phyloP scores from a whole-genome alignment of 1,140 invertebrate genomes.

The Ceratosolen solmsi region DNA sequence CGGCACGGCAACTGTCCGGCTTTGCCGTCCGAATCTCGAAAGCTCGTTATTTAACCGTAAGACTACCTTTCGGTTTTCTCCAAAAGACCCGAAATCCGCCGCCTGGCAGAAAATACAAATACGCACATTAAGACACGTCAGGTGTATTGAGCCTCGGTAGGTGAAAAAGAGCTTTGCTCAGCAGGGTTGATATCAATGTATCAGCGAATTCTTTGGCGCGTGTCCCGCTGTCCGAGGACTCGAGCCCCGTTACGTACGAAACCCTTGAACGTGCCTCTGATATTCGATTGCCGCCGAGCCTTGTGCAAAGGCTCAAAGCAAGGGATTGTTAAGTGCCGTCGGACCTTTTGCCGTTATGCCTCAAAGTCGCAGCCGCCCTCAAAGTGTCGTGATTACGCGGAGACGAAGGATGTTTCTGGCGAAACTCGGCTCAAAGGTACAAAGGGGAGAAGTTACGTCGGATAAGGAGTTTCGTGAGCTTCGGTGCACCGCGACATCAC shows the following conservation, averaged over 20 bases:
- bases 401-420: no score
- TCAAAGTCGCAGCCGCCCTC: not conserved
- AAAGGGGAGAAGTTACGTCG: not conserved
- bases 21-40: not conserved
- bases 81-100: not conserved
- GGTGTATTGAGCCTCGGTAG: not conserved
- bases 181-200: not conserved
- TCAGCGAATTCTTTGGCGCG: not conserved
- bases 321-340: not conserved
- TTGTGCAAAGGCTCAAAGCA: slow-evolving; percentile 5
- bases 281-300: not conserved
- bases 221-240: not conserved
- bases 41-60: not conserved
- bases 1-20: no score
- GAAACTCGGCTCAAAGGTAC: not conserved
- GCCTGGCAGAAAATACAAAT: not conserved
- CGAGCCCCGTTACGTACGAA: not conserved
- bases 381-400: slow-evolving; percentile 18
- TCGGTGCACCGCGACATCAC: not conserved
- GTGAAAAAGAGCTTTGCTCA: not conserved
- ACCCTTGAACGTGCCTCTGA: slow-evolving; percentile 13
- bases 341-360: slow-evolving; percentile 6
- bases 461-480: not conserved
- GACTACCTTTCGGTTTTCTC: no score
- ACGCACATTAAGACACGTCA: not conserved